These are phyloP conservation scores for Anableps anableps DNA, from an alignment of 2,797 vertebrate species.

Conservation along the genomic window DNA sequence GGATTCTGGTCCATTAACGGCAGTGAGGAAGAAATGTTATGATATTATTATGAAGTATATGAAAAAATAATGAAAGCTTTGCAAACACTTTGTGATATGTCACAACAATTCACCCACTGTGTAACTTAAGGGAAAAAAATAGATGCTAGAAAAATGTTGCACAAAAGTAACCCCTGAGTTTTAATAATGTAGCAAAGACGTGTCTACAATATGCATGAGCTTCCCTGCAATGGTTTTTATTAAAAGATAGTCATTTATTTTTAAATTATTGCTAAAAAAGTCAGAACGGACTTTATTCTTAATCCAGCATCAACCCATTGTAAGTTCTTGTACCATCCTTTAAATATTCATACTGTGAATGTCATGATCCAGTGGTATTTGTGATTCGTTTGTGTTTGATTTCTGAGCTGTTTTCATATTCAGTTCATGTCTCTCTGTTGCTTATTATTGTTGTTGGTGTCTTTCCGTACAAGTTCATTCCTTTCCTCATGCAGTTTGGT, in stretches of 20 bases:
- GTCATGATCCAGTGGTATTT: background rate
- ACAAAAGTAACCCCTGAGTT: background rate
- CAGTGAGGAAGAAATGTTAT: background rate
- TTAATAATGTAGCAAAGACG: background rate
- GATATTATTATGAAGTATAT: background rate
- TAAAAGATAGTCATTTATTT: background rate
- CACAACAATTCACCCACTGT: background rate
- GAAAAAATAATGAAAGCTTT: background rate
- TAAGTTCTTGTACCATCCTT: too few relatives aligned
- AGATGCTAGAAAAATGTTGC: background rate
- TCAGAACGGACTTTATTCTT: background rate
- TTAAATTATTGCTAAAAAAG: background rate
- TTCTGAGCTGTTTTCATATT: background rate
- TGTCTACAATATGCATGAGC: too few relatives aligned
- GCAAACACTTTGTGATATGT: background rate
- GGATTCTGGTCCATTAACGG: background rate
- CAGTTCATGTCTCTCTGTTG: background rate
- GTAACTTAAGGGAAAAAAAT: background rate
- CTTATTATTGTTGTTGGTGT: background rate
- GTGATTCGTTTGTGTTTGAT: background rate
- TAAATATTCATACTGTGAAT: too few relatives aligned
- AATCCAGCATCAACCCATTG: background rate
- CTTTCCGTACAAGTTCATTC: background rate
- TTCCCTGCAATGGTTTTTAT: background rate
- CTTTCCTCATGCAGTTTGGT: too few relatives aligned